Base-by-base conservation (phyloP, 1,140 invertebrate species). In the Solenopsis invicta region DNA sequence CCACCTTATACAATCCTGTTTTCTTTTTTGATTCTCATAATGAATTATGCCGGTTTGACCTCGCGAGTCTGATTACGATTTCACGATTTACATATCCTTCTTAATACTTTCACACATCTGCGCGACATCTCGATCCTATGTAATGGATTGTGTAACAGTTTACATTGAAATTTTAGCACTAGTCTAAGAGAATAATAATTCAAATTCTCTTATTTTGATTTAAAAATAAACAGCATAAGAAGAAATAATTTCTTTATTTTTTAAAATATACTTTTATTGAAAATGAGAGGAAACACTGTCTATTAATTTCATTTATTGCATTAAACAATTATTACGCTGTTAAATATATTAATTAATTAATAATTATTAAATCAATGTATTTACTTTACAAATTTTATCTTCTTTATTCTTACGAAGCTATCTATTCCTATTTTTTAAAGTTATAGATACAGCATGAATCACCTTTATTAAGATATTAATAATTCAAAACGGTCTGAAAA, bases 11-110 rank as follows among this genome's bases (percentile, higher is more conserved):
- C 37, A 82, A 82, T 34, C 54, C 24, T 75, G 13, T 75, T 61
- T 61, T 82, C 3, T 54, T 72, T 56, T 71, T 69, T 21, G 12
- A 61, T 4, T 13, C 45, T 74, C 41, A 82, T 82, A 74, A 71
- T 59, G 18, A 67, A 69, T 59, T 64, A 78, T 78, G 24, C 41
- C 13, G 41, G 45, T 61, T 10, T 59, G 69, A 74, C 41, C 24
- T 18, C 8, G 50, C 37, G 13, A 2, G 69, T 21, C n/a, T 81
- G 50, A 81, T 59, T 71, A 37, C 64, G 41, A 62, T 75, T 48
- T 84, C 67, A 61, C 50, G 67, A 82, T 82, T 82, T 74, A 82
- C 52, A 75, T 61, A 75, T 74, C 9, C 21, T 29, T 82, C 54
- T 82, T 34, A 41, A 59, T 41, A 34, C 80, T 84, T 84, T 84